Evolutionary conservation across 1,140 invertebrate species (phyloP).

Genomic region (Diprion similis): DNA sequence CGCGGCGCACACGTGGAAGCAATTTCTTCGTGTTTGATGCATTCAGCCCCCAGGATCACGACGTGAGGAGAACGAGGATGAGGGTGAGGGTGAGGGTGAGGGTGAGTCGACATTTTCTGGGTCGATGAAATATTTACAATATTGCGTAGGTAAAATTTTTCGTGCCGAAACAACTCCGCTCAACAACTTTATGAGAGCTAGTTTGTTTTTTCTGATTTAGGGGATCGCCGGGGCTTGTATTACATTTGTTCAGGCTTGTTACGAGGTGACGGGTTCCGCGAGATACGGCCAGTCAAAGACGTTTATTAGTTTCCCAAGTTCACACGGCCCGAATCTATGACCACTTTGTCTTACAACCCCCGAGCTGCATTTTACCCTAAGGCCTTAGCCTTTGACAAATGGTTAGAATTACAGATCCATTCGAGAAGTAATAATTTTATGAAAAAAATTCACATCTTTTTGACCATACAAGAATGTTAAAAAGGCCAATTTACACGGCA

Average conservation of each 20-base stretch:
- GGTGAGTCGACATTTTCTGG: neutral
- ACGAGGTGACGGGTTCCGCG: neutral
- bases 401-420: neutral
- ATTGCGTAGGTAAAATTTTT: neutral
- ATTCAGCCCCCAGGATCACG: neutral
- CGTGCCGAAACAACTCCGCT: too few relatives aligned
- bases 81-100: neutral
- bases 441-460: neutral
- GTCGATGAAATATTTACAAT: constrained; percentile 1
- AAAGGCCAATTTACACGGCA: neutral
- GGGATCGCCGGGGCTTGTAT: neutral
- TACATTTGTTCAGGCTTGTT: constrained; percentile 2
- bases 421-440: neutral
- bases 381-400: neutral
- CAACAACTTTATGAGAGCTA: neutral
- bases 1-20: neutral
- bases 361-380: neutral
- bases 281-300: constrained; percentile 2
- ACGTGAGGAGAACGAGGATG: neutral
- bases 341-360: neutral
- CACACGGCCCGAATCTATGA: neutral
- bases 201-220: constrained; percentile 3
- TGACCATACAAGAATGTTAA: neutral
- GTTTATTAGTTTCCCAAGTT: constrained; percentile 1
- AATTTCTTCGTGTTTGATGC: neutral